Percentiles rank a stretch among this genome's conserved stretches.
These are phyloP conservation scores for Meganola albula DNA, from an alignment of 2,888 invertebrate species.

Conservation along the genomic window DNA sequence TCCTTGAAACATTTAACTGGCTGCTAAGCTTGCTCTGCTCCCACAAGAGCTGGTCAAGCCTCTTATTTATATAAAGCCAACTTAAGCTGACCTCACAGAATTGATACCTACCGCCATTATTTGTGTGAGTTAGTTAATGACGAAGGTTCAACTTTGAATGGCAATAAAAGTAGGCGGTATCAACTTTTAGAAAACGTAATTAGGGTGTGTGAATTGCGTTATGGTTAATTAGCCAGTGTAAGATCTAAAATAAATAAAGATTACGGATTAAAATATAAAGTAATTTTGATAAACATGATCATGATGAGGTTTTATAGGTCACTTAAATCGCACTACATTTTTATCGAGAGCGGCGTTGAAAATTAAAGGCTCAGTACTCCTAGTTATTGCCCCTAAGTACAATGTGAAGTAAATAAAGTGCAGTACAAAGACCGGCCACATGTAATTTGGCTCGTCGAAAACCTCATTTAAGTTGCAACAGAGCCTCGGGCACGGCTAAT, in stretches of 20 bases:
- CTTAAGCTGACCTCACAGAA: constrained; percentile 35
- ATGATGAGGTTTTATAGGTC: constrained; percentile 46
- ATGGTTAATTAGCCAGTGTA: no score
- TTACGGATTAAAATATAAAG: constrained; percentile 18
- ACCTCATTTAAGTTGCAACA: constrained; percentile 67
- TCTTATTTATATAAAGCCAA: constrained; percentile 43
- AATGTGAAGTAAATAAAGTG: constrained; percentile 74
- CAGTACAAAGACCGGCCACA: constrained; percentile 56
- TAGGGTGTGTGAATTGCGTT: no score
- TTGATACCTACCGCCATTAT: no score
- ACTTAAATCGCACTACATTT: constrained; percentile 50
- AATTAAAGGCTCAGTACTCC: constrained; percentile 60
- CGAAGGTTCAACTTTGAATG: constrained; percentile 36
- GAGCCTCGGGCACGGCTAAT: constrained; percentile 59
- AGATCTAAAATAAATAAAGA: constrained; percentile 1
- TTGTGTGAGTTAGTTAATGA: constrained; percentile 27
- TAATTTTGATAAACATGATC: constrained; percentile 32
- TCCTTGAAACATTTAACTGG: constrained; percentile 71
- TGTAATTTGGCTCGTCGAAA: constrained; percentile 72
- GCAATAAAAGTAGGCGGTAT: constrained; percentile 38
- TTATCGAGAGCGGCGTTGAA: constrained; percentile 51
- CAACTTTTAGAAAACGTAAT: constrained; percentile 30
- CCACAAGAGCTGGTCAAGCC: constrained; percentile 50
- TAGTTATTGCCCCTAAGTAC: constrained; percentile 76
- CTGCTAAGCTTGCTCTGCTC: constrained; percentile 55